A percentile compares a stretch with the other conserved stretches of the same genome.
Evolutionary conservation across 2,888 invertebrate genomes (phyloP).

Genomic region (Capitulum mitella): DNA sequence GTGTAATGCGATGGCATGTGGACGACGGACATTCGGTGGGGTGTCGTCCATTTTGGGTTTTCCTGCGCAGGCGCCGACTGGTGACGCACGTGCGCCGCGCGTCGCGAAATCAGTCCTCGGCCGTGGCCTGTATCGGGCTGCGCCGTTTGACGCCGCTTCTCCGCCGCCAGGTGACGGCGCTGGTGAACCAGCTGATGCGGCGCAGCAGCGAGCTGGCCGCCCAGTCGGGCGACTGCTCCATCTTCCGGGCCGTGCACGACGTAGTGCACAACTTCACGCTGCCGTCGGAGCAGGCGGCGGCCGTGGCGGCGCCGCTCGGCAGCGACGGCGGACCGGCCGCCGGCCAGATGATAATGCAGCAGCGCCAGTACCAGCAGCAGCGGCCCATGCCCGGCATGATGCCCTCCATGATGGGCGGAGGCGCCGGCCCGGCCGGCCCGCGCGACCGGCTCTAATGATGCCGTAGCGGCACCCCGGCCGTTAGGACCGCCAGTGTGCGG

Average conservation of each 20-base stretch:
- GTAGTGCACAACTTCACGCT: conserved; percentile 72
- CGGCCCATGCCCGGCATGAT: background rate
- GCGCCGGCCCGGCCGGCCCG: background rate
- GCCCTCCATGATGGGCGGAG: background rate
- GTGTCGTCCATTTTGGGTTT: too few species aligned
- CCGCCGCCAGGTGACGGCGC: conserved; percentile 52
- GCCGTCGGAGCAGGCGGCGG: conserved; percentile 55
- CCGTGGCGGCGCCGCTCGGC: background rate
- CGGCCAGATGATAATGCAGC: conserved; percentile 3
- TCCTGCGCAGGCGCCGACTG: too few species aligned
- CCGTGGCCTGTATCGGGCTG: too few species aligned
- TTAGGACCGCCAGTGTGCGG: too few species aligned
- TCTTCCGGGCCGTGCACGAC: conserved; percentile 85
- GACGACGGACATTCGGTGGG: too few species aligned
- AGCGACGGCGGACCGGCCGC: background rate
- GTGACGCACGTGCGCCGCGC: too few species aligned
- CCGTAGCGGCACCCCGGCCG: too few species aligned
- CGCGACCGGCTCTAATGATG: background rate
- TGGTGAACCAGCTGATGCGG: conserved; percentile 56
- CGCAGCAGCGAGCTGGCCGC: conserved; percentile 45
- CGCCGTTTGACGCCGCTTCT: conserved; percentile 38
- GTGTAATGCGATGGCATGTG: too few species aligned
- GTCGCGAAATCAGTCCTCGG: conserved; percentile 41
- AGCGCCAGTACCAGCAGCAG: conserved; percentile 14
- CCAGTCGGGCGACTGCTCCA: conserved; percentile 64